Evolutionary conservation across 1,140 invertebrate genomes (phyloP), one percentile per base, ranked within the genome.

Genomic region (Amyelois transitella): DNA sequence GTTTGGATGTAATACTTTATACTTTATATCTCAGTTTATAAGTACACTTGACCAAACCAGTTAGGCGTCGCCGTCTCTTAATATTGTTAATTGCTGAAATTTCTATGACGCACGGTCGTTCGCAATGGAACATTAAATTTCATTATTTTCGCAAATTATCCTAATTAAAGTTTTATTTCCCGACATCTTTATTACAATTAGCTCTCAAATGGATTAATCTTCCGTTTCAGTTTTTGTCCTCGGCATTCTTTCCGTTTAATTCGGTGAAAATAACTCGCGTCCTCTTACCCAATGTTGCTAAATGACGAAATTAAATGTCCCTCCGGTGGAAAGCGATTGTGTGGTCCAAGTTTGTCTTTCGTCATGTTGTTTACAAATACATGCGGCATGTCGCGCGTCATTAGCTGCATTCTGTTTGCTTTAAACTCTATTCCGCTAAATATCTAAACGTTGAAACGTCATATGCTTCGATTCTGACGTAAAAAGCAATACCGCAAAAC

Each of bases 331-430:
- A 51, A 71, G 12, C 43, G 60, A 51, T 47, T 60, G 71, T 69
- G 75, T 69, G 70, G 76, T 68, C 66, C 64, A 45, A 43, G 72
- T 71, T 74, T 76, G 66, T 61, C 60, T 75, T 72, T 61, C 66
- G 61, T 61, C 66, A 64, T 65, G 60, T 75, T 69, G 76, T 80
- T 81, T 81, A 81, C 73, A 84, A 80, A 75, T 72, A 69, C 66
- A 64, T 45, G 6, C n/a, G 14, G 17, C 7, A 18, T 4, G 32
- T 38, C 32, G 19, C 60, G 59, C 48, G 53, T 68, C 69, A 68
- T 71, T 50, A 65, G 63, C 70, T 56, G 58, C 67, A 69, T 67
- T 48, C 18, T 18, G 19, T 21, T 48, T 48, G 21, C 45, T 10
- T 48, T 48, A 21, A 21, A 48, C 32, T 28, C 32, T 12, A 14